A percentile compares a stretch with the other conserved stretches of the same genome.
Conservation (phyloP, 2,113 vertebrate species). For the Noctilio leporinus region DNA sequence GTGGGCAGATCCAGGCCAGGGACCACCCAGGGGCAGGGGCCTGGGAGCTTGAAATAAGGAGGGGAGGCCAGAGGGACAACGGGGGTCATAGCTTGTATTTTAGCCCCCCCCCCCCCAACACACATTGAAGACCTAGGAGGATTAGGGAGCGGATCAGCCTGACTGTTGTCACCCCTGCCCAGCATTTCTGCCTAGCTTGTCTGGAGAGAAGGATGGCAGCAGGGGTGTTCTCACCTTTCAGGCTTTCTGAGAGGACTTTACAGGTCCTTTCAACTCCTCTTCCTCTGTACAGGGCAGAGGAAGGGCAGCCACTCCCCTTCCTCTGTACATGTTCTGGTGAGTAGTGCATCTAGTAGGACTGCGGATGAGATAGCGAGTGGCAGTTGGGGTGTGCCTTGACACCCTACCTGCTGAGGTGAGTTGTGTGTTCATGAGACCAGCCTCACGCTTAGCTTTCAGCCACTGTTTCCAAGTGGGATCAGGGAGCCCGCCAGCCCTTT, state of each 20-base stretch:
- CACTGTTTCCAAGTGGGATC: neutral
- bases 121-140: neutral
- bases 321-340: neutral
- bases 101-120: neutral
- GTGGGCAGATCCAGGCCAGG: neutral
- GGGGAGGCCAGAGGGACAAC: neutral
- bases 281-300: too few relatives aligned
- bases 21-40: neutral
- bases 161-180: fast-evolving
- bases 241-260: neutral
- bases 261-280: too few relatives aligned
- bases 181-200: fast-evolving
- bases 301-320: too few relatives aligned
- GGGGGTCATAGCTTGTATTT: neutral
- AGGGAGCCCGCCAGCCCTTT: neutral
- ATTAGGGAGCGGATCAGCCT: neutral
- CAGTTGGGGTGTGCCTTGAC: fast-evolving
- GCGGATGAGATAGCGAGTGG: neutral
- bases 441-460: neutral
- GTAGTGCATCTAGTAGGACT: neutral
- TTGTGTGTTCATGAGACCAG: neutral
- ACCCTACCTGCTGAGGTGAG: neutral
- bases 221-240: fast-evolving
- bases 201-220: neutral
- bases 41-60: neutral